Evolutionary conservation across 1,140 invertebrate species (phyloP).

Genomic region (Heliconius melpomene): DNA sequence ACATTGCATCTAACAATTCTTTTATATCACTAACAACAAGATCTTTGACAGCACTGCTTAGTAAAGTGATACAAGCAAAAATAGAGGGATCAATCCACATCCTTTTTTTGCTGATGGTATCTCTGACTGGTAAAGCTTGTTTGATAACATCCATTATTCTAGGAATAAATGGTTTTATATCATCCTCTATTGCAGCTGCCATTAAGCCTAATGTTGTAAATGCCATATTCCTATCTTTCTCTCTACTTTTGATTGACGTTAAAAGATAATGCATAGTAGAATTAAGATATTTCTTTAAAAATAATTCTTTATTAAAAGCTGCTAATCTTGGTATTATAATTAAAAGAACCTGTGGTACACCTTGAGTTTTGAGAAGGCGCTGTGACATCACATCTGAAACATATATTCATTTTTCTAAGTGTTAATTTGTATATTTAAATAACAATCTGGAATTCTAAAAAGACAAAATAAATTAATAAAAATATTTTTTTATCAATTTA

Average conservation of each 20-base stretch:
- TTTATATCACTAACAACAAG: conserved; percentile 89
- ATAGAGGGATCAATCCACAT: conserved; percentile 92
- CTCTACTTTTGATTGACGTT: conserved; percentile 86
- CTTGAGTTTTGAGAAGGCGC: conserved; percentile 86
- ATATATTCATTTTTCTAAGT: background rate
- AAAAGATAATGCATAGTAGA: conserved; percentile 91
- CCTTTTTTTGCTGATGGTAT: conserved; percentile 87
- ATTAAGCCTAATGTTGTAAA: conserved; percentile 95
- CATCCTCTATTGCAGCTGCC: conserved; percentile 92
- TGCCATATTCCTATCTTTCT: conserved; percentile 91
- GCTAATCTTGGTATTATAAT: conserved; percentile 96
- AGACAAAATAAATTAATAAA: too few relatives aligned
- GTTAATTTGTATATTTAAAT: background rate
- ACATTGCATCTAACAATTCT: conserved; percentile 94
- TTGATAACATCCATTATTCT: conserved; percentile 94
- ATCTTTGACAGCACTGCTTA: conserved; percentile 92
- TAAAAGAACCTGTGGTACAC: conserved; percentile 94
- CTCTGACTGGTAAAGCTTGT: conserved; percentile 89
- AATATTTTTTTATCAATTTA: too few relatives aligned
- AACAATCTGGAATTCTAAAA: too few relatives aligned
- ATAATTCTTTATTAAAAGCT: conserved; percentile 93
- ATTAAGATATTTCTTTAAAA: conserved; percentile 89
- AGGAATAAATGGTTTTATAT: conserved; percentile 90
- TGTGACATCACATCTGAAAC: conserved; percentile 88
- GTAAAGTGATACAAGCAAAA: conserved; percentile 96